Base-by-base conservation (phyloP, 2,888 invertebrate species). In the Leptinotarsa rubiginosa region DNA sequence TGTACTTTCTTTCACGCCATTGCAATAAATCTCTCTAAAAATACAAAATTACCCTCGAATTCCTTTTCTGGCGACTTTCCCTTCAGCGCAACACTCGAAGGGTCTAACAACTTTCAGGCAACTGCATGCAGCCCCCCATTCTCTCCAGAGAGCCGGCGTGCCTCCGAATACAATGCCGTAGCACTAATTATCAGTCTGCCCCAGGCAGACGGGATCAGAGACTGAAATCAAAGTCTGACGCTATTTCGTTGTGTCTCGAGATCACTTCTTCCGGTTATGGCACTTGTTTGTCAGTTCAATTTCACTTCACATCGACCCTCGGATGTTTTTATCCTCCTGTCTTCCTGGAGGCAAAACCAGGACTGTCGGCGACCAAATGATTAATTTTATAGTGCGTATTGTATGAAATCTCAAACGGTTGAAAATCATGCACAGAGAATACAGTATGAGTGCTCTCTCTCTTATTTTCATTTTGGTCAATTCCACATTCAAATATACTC, bases 151-250 rank as follows among this genome's bases (percentile, higher is more conserved):
- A 80, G 73, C 75, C 79, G 71, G 74, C 79, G 80, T 80, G 81
- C 74, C 75, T 74, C 69, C 75, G 80, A 82, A 81, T 81, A 81
- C 79, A 80, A 82, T 79, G 75, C 75, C 73, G 73, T 76, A 77
- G 79, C 78, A 79, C 79, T 81, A 79, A 79, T 79, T 81, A 81
- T 79, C 75, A 79, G 75, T 76, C 75, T 70, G 77, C 78, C 77
- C 56, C 70, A 73, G 78, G 78, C 78, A 64, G 59, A 56, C 54
- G 47, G 67, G 59, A 49, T 52, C 72, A 66, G 47, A 62, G 41
- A 62, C 69, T 73, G 54, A 25, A 65, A 69, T 47, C 52, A 59
- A 22, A 25, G 52, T 47, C 41, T 69, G 56, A 31, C 47, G 54
- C 68, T 68, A 64, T 56, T 47, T 52, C 69, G 65, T 49, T 47